phyloP scores from a whole-genome alignment of 2,797 vertebrate species.

The Scolopax rusticola region DNA sequence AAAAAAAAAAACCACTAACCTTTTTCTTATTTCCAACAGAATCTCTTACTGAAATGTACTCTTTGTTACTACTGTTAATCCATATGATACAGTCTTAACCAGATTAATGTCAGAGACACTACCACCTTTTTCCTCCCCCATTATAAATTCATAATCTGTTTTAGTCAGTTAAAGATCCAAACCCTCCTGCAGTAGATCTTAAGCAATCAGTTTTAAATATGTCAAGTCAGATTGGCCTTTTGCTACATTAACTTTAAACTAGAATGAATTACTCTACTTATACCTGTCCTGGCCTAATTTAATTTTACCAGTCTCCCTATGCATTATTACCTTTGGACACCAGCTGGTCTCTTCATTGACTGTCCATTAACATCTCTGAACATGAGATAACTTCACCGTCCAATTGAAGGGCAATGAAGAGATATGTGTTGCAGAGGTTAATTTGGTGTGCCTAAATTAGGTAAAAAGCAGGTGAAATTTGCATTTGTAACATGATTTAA shows the following conservation, averaged over 20 bases:
- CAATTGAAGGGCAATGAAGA: neutral
- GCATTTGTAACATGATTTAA: neutral
- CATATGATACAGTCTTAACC: neutral
- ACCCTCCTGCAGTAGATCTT: neutral
- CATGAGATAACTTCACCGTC: neutral
- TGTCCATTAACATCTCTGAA: neutral
- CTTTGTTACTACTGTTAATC: neutral
- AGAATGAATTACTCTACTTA: neutral
- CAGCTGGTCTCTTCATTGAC: neutral
- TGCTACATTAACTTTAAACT: slow-evolving; percentile 1
- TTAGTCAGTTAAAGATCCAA: neutral
- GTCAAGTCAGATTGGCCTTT: neutral
- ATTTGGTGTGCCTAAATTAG: neutral
- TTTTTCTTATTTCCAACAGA: neutral
- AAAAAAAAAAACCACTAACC: neutral
- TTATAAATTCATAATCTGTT: neutral
- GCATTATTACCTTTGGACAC: neutral
- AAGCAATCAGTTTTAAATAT: neutral
- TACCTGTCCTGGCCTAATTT: neutral
- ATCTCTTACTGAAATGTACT: neutral
- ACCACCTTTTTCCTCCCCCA: neutral
- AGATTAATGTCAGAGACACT: neutral
- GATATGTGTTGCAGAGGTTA: neutral
- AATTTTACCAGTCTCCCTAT: neutral
- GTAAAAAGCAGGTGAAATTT: neutral